A percentile compares a stretch with the other conserved stretches of the same genome.
These are phyloP conservation scores for Timema cristinae DNA, from an alignment of 2,888 invertebrate species.

Conservation along the genomic window DNA sequence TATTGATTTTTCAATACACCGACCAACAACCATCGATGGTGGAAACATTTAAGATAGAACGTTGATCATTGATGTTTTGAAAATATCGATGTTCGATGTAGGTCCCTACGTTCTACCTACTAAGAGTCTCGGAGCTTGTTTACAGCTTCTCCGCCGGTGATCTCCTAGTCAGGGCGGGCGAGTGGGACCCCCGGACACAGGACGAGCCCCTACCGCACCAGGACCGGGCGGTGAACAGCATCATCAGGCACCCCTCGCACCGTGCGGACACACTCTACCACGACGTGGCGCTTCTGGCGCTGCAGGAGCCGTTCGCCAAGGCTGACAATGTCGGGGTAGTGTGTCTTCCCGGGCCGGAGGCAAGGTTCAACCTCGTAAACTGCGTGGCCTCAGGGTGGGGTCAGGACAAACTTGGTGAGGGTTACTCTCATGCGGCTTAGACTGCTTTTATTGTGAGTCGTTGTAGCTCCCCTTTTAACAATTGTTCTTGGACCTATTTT, in stretches of 20 bases:
- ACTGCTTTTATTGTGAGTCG: no score
- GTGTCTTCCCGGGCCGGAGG: conserved; percentile 40
- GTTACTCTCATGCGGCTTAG: no score
- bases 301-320: conserved; percentile 38
- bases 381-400: conserved; percentile 46
- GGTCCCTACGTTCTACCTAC: no score
- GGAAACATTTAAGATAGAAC: no score
- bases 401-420: conserved; percentile 40
- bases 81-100: no score
- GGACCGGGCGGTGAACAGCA: conserved; percentile 38
- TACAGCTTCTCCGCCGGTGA: conserved; percentile 10
- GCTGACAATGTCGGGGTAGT: conserved; percentile 42
- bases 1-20: not conserved
- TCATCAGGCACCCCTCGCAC: conserved; percentile 36
- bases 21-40: no score
- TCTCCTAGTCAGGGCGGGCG: conserved; percentile 42
- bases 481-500: no score
- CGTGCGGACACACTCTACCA: conserved; percentile 39
- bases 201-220: conserved; percentile 42
- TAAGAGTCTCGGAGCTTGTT: not conserved
- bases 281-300: conserved; percentile 42
- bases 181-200: conserved; percentile 44
- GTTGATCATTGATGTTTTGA: no score
- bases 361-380: conserved; percentile 36
- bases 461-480: no score